A percentile compares a stretch with the other conserved stretches of the same genome.
phyloP scores from a whole-genome alignment of 2,797 vertebrate species.

The Pyrocephalus nanus region DNA sequence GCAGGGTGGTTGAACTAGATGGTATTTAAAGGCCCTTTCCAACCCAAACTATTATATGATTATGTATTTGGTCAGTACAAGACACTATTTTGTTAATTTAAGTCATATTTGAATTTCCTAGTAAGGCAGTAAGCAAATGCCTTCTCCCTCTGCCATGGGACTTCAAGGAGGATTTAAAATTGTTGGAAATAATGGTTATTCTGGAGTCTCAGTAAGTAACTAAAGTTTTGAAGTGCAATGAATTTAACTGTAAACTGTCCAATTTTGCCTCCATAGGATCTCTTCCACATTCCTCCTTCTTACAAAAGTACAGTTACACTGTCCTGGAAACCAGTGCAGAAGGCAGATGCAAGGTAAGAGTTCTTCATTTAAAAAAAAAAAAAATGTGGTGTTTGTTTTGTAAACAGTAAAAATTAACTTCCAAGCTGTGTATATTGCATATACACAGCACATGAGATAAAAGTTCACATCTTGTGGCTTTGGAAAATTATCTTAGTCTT shows the following conservation, averaged over 20 bases:
- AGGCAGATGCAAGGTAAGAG: slow-evolving; percentile 88
- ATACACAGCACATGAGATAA: not conserved
- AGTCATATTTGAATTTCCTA: not conserved
- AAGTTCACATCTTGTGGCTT: not conserved
- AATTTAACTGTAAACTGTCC: not conserved
- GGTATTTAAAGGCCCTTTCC: not conserved
- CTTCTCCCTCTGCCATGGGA: not conserved
- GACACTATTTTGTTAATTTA: not conserved
- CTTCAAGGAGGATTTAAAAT: not conserved
- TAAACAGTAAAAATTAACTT: not conserved
- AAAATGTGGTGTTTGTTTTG: not conserved
- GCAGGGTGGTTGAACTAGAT: not conserved
- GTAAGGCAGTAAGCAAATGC: not conserved
- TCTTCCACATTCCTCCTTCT: slow-evolving; percentile 98
- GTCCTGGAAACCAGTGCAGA: slow-evolving; percentile 98
- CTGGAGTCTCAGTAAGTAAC: not conserved
- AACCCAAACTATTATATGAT: not conserved
- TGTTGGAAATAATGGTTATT: not conserved
- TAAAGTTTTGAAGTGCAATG: not conserved
- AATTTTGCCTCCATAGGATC: slow-evolving; percentile 82
- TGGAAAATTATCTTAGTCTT: not conserved
- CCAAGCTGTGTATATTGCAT: not conserved
- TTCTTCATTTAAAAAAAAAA: not conserved
- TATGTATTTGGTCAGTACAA: not conserved
- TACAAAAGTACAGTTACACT: slow-evolving; percentile 97